Conservation (phyloP, 2,888 invertebrate genomes). For the Artemia sp. region DNA sequence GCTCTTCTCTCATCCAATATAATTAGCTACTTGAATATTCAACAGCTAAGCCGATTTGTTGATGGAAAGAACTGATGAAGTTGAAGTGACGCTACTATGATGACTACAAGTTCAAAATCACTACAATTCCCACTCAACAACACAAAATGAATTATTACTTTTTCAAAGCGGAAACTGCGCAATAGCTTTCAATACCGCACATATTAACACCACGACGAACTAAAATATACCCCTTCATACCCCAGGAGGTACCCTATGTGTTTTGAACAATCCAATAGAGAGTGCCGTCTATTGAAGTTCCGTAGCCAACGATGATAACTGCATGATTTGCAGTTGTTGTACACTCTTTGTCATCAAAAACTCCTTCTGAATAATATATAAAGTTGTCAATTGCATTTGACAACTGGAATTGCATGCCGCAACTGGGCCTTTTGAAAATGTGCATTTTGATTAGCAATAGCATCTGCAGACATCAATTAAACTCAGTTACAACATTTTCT, state of each 20-base stretch:
- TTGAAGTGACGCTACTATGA: too few species aligned
- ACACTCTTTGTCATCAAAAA: not conserved
- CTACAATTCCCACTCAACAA: too few species aligned
- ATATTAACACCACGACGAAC: constrained; percentile 13
- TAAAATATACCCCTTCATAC: not conserved
- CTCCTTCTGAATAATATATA: not conserved
- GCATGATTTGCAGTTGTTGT: constrained; percentile 8
- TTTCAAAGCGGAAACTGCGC: not conserved
- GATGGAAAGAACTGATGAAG: too few species aligned
- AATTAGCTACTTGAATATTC: too few species aligned
- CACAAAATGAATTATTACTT: too few species aligned
- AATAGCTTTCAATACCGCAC: constrained; percentile 10
- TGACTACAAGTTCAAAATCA: too few species aligned
- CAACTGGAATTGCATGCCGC: not conserved
- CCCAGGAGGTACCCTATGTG: constrained; percentile 8
- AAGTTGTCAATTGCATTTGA: constrained; percentile 1
- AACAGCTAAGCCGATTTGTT: too few species aligned
- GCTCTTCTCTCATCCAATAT: too few species aligned
- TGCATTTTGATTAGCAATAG: not conserved
- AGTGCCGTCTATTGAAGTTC: not conserved
- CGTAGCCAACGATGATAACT: constrained; percentile 14
- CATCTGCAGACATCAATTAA: not conserved
- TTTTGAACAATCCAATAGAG: constrained; percentile 15
- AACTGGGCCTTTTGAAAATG: not conserved
- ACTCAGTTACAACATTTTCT: not conserved